Conservation (phyloP, 2,113 vertebrate species). For the Cardinalis cardinalis region DNA sequence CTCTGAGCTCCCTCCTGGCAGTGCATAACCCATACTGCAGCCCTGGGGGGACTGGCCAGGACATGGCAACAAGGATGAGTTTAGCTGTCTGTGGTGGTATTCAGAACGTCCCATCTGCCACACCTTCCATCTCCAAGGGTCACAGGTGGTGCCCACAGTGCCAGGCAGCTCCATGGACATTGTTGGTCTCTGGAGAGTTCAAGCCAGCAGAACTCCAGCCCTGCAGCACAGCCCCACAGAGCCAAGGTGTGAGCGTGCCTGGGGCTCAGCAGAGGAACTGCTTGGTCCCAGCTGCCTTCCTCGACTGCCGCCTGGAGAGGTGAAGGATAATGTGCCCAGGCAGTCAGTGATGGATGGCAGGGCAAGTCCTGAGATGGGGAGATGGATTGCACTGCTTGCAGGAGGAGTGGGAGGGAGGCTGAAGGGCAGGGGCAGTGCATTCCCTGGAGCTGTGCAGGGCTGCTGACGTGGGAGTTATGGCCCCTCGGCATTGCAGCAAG, state of each 20-base stretch:
- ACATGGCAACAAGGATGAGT: neutral
- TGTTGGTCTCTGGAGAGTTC: neutral
- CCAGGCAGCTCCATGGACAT: neutral
- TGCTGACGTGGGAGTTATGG: fast-evolving
- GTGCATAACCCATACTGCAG: neutral
- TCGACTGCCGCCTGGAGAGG: neutral
- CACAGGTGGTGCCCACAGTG: fast-evolving
- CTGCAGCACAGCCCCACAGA: neutral
- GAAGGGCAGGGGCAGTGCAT: neutral
- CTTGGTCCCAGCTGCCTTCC: neutral
- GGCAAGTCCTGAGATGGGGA: neutral
- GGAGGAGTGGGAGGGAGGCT: neutral
- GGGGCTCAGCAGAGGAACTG: neutral
- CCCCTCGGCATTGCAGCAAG: neutral
- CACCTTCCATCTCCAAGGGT: neutral
- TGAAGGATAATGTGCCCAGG: constrained; percentile 1
- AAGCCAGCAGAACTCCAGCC: neutral
- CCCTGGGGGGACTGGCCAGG: neutral
- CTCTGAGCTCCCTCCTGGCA: neutral
- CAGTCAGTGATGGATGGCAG: constrained; percentile 18
- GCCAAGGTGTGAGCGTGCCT: fast-evolving
- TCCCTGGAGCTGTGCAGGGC: neutral
- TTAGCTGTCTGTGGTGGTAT: neutral
- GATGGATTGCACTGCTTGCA: neutral
- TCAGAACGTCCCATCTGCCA: neutral